Evolutionary conservation across 2,888 invertebrate species (phyloP).

Genomic region (Epistrophe grossulariae): DNA sequence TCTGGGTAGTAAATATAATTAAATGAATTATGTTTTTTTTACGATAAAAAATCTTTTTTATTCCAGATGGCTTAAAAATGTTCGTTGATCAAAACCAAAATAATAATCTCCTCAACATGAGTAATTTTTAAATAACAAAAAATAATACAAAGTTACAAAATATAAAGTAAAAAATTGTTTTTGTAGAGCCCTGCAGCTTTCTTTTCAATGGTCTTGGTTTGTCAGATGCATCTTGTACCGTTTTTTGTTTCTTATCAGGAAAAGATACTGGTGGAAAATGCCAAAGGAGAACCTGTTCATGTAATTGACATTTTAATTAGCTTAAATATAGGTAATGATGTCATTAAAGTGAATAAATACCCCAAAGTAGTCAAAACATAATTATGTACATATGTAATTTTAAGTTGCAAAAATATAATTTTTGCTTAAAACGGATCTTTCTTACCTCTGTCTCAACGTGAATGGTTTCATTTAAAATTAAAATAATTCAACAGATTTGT

Average conservation of each 20-base stretch:
- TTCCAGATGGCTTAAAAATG: constrained; percentile 40
- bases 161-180: neutral
- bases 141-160: neutral
- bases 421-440: too few species aligned
- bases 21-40: neutral
- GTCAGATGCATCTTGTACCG: constrained; percentile 56
- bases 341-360: too few species aligned
- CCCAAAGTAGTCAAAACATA: too few species aligned
- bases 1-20: constrained; percentile 20
- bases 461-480: too few species aligned
- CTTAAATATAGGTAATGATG: too few species aligned
- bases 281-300: constrained; percentile 2
- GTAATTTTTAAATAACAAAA: constrained; percentile 10
- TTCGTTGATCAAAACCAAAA: constrained; percentile 42
- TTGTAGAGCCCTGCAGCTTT: constrained; percentile 58
- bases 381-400: too few species aligned
- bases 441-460: too few species aligned
- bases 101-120: constrained; percentile 33
- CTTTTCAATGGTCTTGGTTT: constrained; percentile 43
- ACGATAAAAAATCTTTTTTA: neutral
- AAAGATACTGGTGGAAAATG: constrained; percentile 60
- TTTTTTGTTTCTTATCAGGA: constrained; percentile 59
- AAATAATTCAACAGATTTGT: too few species aligned
- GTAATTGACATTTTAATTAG: neutral
- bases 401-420: too few species aligned